Evolutionary conservation across 1,140 invertebrate genomes (phyloP).

Genomic region (Dreissena rostriformis): DNA sequence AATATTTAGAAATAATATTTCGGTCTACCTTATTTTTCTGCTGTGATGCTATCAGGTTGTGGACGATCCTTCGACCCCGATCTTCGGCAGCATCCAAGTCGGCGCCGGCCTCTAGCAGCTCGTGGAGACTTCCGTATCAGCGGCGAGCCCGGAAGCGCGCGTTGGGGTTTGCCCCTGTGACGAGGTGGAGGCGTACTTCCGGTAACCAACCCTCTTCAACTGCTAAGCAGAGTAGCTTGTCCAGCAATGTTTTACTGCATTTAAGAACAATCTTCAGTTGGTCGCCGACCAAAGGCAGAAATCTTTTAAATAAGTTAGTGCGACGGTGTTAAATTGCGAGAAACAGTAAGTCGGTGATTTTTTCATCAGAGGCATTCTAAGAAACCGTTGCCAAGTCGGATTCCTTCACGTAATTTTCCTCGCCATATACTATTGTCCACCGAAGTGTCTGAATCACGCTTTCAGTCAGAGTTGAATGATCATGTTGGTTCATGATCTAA

Average conservation of each 20-base stretch:
- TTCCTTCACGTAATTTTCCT: no score
- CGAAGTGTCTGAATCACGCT: no score
- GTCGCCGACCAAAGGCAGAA: neutral
- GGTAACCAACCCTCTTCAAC: constrained; percentile 9
- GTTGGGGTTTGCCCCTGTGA: constrained; percentile 28
- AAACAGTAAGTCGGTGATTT: neutral
- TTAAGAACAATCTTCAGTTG: neutral
- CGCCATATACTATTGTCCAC: no score
- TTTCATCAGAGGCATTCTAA: neutral
- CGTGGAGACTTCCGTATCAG: constrained; percentile 17
- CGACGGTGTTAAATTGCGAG: neutral
- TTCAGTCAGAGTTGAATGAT: no score
- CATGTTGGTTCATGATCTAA: no score
- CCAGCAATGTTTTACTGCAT: neutral
- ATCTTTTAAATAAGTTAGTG: neutral
- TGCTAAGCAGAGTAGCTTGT: constrained; percentile 25
- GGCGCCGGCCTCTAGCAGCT: constrained; percentile 19
- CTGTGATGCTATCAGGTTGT: constrained; percentile 21
- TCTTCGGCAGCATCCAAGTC: constrained; percentile 8
- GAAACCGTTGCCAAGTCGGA: no score
- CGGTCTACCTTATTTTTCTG: neutral
- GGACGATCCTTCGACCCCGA: constrained; percentile 13
- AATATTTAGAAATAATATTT: no score
- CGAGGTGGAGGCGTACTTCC: constrained; percentile 1
- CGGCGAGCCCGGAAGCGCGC: constrained; percentile 14